A percentile compares a stretch with the other conserved stretches of the same genome.
Conservation (phyloP, 2,797 vertebrate genomes). For the Anabacerthia variegaticeps region DNA sequence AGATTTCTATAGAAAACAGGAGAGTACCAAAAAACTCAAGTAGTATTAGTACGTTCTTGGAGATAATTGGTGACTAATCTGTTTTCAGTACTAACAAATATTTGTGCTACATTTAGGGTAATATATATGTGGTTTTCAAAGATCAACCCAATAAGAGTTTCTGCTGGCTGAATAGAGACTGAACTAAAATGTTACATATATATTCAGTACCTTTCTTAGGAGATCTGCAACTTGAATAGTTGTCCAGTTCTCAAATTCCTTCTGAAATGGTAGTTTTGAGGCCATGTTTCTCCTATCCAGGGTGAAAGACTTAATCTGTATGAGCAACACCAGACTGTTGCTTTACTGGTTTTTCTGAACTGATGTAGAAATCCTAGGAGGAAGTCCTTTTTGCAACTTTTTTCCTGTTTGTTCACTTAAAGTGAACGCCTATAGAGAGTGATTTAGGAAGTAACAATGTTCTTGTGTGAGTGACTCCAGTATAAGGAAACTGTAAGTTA, state of each 20-base stretch:
- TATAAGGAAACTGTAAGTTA: not conserved
- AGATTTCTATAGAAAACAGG: not conserved
- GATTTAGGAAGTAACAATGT: not conserved
- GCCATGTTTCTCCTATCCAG: constrained; percentile 48
- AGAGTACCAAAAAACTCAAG: not conserved
- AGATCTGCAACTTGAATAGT: constrained; percentile 78
- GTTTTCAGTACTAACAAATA: not conserved
- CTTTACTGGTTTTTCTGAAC: constrained; percentile 4
- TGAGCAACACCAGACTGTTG: not conserved
- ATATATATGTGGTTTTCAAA: not conserved
- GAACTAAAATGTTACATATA: not conserved
- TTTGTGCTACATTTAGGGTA: not conserved
- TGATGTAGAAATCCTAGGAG: constrained; percentile 65
- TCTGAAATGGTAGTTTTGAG: constrained; percentile 83
- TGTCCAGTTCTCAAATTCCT: constrained; percentile 85
- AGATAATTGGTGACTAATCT: not conserved
- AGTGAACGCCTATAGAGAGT: constrained; percentile 20
- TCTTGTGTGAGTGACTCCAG: not conserved
- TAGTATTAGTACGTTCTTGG: not conserved
- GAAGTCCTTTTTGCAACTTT: constrained; percentile 67
- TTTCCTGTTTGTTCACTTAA: constrained; percentile 53
- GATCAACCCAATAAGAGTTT: not conserved
- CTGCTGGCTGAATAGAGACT: not conserved
- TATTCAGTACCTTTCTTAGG: constrained; percentile 78
- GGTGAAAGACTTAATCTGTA: not conserved